Evolutionary conservation across 2,113 vertebrate genomes (phyloP).

Genomic region (Oxyruncus cristatus): DNA sequence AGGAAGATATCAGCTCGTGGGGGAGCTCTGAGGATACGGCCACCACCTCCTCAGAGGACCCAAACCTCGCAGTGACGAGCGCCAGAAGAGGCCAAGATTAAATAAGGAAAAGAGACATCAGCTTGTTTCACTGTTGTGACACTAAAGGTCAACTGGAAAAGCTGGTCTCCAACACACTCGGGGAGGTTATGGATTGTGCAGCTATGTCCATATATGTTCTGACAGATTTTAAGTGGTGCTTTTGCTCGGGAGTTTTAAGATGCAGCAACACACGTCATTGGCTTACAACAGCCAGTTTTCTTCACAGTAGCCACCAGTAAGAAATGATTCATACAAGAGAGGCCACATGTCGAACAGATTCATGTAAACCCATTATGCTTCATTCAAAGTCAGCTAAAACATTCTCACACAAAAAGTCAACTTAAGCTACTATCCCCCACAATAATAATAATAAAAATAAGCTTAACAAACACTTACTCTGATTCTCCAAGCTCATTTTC

Average conservation of each 20-base stretch:
- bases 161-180: not conserved
- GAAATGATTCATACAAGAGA: slow-evolving; percentile 61
- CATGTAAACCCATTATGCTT: not conserved
- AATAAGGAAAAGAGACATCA: not conserved
- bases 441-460: slow-evolving; percentile 53
- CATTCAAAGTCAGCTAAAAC: slow-evolving; percentile 45
- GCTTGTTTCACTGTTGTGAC: not conserved
- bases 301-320: slow-evolving; percentile 17
- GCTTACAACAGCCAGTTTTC: slow-evolving; percentile 63
- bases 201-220: slow-evolving; percentile 49
- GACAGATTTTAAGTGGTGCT: slow-evolving; percentile 53
- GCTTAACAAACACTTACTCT: slow-evolving; percentile 40
- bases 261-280: slow-evolving; percentile 56
- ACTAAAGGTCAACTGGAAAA: slow-evolving; percentile 66
- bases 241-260: slow-evolving; percentile 48
- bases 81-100: not conserved
- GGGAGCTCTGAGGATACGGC: not conserved
- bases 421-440: slow-evolving; percentile 50
- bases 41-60: not conserved
- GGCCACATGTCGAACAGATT: slow-evolving; percentile 56
- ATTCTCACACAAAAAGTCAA: slow-evolving; percentile 61
- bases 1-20: not conserved
- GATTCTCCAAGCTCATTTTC: slow-evolving; percentile 37
- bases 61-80: not conserved
- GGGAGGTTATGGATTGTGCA: not conserved